Percentiles rank a stretch among this genome's conserved stretches.
These are phyloP conservation scores for Anoplius nigerrimus DNA, from an alignment of 2,888 invertebrate species.

Conservation along the genomic window DNA sequence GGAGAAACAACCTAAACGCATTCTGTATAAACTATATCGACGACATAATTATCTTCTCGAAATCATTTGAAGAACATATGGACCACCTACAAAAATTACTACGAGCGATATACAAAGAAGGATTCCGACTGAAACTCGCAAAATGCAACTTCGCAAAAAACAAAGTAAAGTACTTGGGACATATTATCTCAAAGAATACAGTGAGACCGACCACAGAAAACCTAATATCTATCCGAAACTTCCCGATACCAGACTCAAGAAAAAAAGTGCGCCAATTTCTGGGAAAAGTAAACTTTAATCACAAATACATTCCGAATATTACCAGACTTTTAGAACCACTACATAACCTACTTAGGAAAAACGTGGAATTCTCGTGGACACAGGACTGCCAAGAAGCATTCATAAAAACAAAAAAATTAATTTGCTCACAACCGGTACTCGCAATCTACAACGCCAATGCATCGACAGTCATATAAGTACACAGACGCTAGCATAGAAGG, in stretches of 20 bases:
- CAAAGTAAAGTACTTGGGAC: slow-evolving; percentile 38
- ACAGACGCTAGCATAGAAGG: background rate
- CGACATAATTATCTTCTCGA: slow-evolving; percentile 42
- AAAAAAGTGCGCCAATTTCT: slow-evolving; percentile 35
- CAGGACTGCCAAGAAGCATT: background rate
- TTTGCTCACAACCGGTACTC: background rate
- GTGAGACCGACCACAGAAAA: slow-evolving; percentile 42
- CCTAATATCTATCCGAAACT: slow-evolving; percentile 34
- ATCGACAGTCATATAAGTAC: background rate
- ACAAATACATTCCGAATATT: slow-evolving; percentile 5
- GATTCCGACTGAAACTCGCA: slow-evolving; percentile 37
- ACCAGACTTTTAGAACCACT: background rate
- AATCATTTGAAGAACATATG: slow-evolving; percentile 36
- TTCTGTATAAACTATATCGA: slow-evolving; percentile 39
- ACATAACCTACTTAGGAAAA: background rate
- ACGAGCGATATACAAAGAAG: slow-evolving; percentile 35
- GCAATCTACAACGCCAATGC: background rate
- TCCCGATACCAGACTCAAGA: slow-evolving; percentile 28
- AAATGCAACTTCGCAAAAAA: slow-evolving; percentile 43
- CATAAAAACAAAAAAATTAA: background rate
- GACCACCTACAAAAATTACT: slow-evolving; percentile 25
- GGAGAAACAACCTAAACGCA: slow-evolving; percentile 39
- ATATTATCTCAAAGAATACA: slow-evolving; percentile 31
- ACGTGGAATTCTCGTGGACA: background rate
- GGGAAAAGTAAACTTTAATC: slow-evolving; percentile 28